phyloP scores from a whole-genome alignment of 2,113 vertebrate genomes.

The Urocolius indicus region DNA sequence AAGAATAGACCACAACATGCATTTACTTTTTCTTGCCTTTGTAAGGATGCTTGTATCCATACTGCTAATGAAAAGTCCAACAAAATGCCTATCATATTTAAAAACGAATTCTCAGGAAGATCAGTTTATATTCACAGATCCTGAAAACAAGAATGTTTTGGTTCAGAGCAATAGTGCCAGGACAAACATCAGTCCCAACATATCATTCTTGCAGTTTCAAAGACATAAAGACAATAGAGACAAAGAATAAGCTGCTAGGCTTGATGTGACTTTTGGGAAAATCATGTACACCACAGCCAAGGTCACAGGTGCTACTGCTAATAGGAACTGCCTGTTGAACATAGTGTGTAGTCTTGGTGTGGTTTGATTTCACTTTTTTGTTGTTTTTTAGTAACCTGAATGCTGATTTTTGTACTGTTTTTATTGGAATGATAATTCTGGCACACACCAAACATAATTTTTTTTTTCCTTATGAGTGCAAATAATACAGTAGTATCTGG shows the following conservation, averaged over 20 bases:
- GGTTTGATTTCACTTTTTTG: neutral
- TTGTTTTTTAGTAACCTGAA: neutral
- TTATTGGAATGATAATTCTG: neutral
- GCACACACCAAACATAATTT: neutral
- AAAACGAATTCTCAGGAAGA: conserved; percentile 24
- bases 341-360: neutral
- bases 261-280: neutral
- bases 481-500: neutral
- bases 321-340: neutral
- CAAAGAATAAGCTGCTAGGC: neutral
- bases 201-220: neutral
- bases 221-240: neutral
- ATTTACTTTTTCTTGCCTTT: conserved; percentile 52
- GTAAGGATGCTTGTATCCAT: conserved; percentile 17
- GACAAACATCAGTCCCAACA: neutral
- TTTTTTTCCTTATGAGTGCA: rapidly evolving
- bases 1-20: conserved; percentile 21
- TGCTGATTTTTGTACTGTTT: neutral
- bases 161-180: neutral
- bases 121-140: neutral
- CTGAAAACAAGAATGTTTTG: neutral
- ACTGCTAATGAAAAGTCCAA: conserved; percentile 21
- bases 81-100: conserved; percentile 2
- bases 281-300: neutral
- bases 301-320: neutral